Percentiles rank a stretch among this genome's conserved stretches.
These are phyloP conservation scores for Notechis scutatus DNA, from an alignment of 2,113 vertebrate genomes.

Conservation along the genomic window DNA sequence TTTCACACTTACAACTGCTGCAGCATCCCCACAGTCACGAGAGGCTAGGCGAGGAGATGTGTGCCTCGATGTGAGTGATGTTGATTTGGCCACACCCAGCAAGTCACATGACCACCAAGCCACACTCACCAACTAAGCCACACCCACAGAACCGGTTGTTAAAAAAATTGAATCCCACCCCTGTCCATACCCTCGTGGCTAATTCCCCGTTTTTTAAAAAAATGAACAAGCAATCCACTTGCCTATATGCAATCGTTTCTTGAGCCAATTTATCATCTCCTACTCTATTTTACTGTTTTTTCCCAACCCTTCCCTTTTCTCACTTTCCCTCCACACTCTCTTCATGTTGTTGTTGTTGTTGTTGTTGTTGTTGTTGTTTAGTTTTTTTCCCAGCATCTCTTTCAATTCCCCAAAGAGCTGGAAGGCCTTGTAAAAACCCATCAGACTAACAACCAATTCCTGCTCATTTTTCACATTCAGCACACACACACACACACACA, in stretches of 20 bases:
- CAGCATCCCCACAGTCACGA: too few relatives aligned
- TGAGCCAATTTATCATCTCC: constrained; percentile 30
- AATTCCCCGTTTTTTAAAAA: not conserved
- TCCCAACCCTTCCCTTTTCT: constrained; percentile 70
- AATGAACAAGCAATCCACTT: not conserved
- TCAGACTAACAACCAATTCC: constrained; percentile 82
- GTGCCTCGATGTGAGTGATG: too few relatives aligned
- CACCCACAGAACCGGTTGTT: too few relatives aligned
- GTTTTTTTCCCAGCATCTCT: constrained; percentile 69
- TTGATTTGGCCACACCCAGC: too few relatives aligned
- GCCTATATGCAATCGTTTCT: not conserved
- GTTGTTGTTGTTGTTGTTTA: constrained; percentile 44
- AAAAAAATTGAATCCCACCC: too few relatives aligned
- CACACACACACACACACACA: constrained; percentile 76
- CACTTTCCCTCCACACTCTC: constrained; percentile 67
- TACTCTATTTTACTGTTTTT: constrained; percentile 55
- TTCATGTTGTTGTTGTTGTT: constrained; percentile 42
- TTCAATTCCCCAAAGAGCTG: constrained; percentile 71
- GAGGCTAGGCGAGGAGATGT: too few relatives aligned
- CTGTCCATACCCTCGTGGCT: not conserved
- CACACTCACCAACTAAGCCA: too few relatives aligned
- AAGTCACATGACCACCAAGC: too few relatives aligned
- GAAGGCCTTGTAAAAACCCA: constrained; percentile 79
- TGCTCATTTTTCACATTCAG: constrained; percentile 93
- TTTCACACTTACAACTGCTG: too few relatives aligned